Conservation (phyloP, 2,888 invertebrate genomes). For the Brachynemurus nebulosus region DNA sequence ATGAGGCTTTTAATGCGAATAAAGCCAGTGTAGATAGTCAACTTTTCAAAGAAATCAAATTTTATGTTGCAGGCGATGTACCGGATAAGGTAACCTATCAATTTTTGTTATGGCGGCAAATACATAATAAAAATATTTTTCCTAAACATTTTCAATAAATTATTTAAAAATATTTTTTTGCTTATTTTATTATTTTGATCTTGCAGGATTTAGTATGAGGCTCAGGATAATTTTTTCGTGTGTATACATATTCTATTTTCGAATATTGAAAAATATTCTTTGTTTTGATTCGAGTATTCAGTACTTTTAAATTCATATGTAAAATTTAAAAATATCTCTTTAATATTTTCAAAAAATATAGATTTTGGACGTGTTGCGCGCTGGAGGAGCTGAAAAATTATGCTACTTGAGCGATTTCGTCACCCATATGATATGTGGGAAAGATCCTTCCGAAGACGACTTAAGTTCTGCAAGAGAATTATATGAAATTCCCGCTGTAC, state of each 20-base stretch:
- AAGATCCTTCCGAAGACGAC: conserved; percentile 73
- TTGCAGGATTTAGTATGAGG: not conserved
- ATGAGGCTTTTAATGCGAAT: conserved; percentile 31
- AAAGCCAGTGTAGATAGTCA: conserved; percentile 36
- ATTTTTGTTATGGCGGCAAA: conserved; percentile 10
- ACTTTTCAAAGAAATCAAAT: conserved; percentile 73
- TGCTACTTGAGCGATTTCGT: conserved; percentile 84
- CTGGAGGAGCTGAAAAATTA: conserved; percentile 77
- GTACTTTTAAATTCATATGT: too few relatives aligned
- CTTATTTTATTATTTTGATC: too few relatives aligned
- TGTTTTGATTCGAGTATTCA: too few relatives aligned
- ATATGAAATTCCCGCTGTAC: conserved; percentile 84
- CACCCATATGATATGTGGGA: conserved; percentile 82
- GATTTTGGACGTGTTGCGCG: conserved; percentile 63
- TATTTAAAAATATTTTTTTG: not conserved
- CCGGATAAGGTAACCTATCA: conserved; percentile 45
- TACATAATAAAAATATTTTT: not conserved
- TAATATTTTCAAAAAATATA: conserved; percentile 30
- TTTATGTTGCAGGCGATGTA: conserved; percentile 68
- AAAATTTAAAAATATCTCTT: conserved; percentile 1
- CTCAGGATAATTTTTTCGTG: too few relatives aligned
- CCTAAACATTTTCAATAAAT: not conserved
- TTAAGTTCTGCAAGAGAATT: conserved; percentile 83
- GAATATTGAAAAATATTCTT: too few relatives aligned
- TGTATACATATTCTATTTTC: too few relatives aligned